Evolutionary conservation across 2,113 vertebrate species (phyloP).

Genomic region (Spizaetus ornatus): DNA sequence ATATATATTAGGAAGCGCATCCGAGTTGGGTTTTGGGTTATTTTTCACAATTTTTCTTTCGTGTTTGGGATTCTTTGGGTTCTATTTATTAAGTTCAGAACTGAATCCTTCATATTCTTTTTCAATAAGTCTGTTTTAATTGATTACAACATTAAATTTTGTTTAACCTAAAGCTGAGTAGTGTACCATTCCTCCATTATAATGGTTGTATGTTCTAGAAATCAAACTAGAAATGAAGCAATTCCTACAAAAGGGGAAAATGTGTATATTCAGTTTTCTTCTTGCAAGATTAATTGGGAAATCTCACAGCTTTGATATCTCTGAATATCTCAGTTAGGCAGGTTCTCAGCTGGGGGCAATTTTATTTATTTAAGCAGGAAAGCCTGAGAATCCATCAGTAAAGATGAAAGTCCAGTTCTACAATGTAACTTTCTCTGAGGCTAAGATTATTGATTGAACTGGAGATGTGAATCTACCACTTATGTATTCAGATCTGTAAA

Average conservation of each 20-base stretch:
- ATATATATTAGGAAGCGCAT: no score
- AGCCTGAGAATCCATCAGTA: neutral
- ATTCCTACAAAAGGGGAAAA: neutral
- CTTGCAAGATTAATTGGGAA: neutral
- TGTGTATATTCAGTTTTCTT: neutral
- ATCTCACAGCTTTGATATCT: neutral
- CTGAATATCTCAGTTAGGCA: neutral
- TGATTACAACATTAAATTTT: neutral
- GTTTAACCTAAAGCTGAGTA: neutral
- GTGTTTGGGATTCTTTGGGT: neutral
- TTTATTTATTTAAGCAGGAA: slow-evolving; percentile 5
- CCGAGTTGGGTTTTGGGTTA: neutral
- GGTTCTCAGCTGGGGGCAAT: neutral
- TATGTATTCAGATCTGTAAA: neutral
- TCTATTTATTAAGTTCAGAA: neutral
- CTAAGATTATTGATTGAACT: neutral
- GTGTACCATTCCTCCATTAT: rapidly evolving
- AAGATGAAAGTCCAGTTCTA: neutral
- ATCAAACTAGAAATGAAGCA: neutral
- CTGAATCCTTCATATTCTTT: neutral
- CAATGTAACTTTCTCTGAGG: neutral
- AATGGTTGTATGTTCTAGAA: neutral
- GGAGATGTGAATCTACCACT: neutral
- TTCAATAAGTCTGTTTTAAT: neutral
- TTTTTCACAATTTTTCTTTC: neutral